Conservation (phyloP, 1,140 invertebrate species). For the Venturia canescens region DNA sequence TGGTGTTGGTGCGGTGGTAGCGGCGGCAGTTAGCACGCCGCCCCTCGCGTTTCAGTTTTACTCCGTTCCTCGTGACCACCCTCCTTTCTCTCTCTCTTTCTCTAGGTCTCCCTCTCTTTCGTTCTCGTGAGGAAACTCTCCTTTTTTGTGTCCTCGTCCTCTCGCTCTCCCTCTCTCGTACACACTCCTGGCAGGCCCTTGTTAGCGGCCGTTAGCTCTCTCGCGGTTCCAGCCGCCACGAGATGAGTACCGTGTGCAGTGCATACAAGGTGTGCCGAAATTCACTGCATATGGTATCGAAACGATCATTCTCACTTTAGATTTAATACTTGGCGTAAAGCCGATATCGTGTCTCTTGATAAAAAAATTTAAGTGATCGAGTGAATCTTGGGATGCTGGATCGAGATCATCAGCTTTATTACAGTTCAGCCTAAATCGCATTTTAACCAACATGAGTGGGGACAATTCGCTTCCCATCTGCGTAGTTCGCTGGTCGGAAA, state of each 20-base stretch:
- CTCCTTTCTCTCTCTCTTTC: neutral
- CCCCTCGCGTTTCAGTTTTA: conserved; percentile 24
- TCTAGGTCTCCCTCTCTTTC: neutral
- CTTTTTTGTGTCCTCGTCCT: neutral
- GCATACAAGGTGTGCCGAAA: conserved; percentile 22
- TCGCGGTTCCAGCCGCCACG: conserved; percentile 47
- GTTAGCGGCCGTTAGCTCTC: conserved; percentile 66
- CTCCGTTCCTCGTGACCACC: conserved; percentile 27
- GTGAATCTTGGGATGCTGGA: no score
- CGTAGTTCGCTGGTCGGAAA: no score
- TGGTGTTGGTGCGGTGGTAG: conserved; percentile 6
- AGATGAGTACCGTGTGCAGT: conserved; percentile 18
- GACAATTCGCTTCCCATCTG: no score
- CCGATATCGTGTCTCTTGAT: no score
- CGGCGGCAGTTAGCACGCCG: conserved; percentile 64
- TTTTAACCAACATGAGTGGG: no score
- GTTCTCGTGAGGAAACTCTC: neutral
- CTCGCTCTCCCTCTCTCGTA: neutral
- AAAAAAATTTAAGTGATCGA: no score
- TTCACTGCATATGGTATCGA: no score
- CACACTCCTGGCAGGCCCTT: conserved; percentile 55
- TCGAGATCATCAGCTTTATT: no score
- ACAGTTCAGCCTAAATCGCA: no score
- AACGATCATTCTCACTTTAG: no score
- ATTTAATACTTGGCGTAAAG: no score